Base-by-base conservation (phyloP, 2,888 invertebrate species). In the Epiblema foenella region DNA sequence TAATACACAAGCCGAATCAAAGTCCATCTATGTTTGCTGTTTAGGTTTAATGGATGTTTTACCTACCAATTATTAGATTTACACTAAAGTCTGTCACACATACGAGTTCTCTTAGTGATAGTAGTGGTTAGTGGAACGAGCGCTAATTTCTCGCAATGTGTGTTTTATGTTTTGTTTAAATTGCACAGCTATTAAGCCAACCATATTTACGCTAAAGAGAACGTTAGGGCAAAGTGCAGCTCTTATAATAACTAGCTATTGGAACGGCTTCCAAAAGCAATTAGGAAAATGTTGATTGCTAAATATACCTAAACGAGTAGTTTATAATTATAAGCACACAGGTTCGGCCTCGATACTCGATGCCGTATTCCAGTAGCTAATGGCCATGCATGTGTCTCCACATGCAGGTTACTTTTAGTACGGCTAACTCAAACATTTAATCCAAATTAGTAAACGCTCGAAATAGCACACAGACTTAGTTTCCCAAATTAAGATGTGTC, bases 231-330 rank as follows among this genome's bases (percentile, higher is more conserved):
- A 51, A 75, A 76, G 74, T 75, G 64, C 74, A 62, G 20, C 42
- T 57, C 33, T 52, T 54, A 79, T 74, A 78, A 75, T 76, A 75
- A 81, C 82, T 79, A 77, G 76, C 75, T 78, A 81, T 81, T 79
- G 78, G 74, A 78, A 77, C 79, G 75, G 79, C 73, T 73, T 57
- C 74, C 74, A 71, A 69, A 79, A 81, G 79, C 81, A 82, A 82
- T 83, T 81, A 82, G 80, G 74, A 73, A 76, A 75, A 70, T 75
- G 75, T 75, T 77, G 74, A 73, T 62, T 62, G 17, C 33, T 33
- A 33, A 42, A 54, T 54, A 18, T 24, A 18, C 56, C 15, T 20
- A n/a, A 1, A 65, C 24, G 56, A 58, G 37, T 24, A 57, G 39
- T 59, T 59, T 39, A 39, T 67, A 67, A 51, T 51, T 59, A 37